These are phyloP conservation scores for Triops longicaudatus DNA, from an alignment of 1,140 invertebrate species.

Conservation along the genomic window DNA sequence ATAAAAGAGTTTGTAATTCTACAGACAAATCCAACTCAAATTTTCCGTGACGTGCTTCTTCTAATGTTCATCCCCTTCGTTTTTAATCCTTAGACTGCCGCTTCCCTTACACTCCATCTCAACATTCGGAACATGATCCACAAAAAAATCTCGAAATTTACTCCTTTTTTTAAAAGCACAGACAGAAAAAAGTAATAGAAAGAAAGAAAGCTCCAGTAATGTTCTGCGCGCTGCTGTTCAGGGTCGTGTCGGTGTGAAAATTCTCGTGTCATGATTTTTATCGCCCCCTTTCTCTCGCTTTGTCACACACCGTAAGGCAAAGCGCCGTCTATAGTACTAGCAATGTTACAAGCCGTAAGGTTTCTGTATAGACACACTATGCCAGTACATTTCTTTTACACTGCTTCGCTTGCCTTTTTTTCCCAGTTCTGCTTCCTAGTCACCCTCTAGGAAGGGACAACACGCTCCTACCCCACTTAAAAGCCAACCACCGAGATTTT, in stretches of 20 bases:
- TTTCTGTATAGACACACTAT: background rate
- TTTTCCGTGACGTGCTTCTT: background rate
- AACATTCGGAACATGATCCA: too few relatives aligned
- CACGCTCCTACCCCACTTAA: too few relatives aligned
- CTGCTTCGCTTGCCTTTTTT: background rate
- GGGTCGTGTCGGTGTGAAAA: slow-evolving; percentile 6
- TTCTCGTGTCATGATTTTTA: slow-evolving; percentile 12
- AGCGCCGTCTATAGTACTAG: too few relatives aligned
- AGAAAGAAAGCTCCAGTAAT: background rate
- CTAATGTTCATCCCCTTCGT: background rate
- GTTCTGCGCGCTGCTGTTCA: background rate
- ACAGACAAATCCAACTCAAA: background rate
- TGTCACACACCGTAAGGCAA: background rate
- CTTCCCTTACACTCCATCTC: background rate
- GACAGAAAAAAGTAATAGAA: background rate
- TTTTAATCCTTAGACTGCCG: background rate
- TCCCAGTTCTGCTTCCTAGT: background rate
- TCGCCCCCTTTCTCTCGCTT: slow-evolving; percentile 1
- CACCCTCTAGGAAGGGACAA: background rate
- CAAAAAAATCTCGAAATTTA: background rate
- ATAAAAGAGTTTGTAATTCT: background rate
- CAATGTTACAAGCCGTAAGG: background rate
- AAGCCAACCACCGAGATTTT: too few relatives aligned
- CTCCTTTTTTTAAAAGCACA: background rate
- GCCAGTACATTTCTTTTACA: background rate